Evolutionary conservation across 2,888 invertebrate genomes (phyloP).

Genomic region (Drosophila suboccidentalis): DNA sequence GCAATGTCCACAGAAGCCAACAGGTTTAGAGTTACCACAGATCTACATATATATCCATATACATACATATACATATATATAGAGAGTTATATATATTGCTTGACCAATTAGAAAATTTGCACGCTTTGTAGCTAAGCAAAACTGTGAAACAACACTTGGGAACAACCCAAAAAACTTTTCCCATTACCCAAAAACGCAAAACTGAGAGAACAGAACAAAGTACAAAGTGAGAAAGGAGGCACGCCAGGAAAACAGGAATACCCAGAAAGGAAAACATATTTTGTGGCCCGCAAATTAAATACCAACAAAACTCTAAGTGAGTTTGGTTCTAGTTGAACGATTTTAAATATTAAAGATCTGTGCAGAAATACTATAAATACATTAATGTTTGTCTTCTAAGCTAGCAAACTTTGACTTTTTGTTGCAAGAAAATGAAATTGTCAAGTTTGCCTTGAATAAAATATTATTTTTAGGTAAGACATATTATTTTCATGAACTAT

Average conservation of each 20-base stretch:
- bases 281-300: conserved; percentile 62
- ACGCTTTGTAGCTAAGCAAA: conserved; percentile 39
- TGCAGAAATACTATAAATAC: background rate
- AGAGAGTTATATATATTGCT: conserved; percentile 4
- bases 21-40: conserved; percentile 35
- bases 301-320: conserved; percentile 71
- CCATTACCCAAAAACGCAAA: conserved; percentile 51
- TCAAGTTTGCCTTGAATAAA: conserved; percentile 4
- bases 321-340: conserved; percentile 64
- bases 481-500: background rate
- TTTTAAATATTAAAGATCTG: conserved; percentile 39
- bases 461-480: background rate
- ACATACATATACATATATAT: background rate
- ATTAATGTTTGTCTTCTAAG: background rate
- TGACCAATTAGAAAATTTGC: conserved; percentile 52
- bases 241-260: background rate
- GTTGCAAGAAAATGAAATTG: background rate
- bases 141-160: conserved; percentile 44
- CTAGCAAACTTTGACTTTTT: background rate
- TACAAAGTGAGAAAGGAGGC: background rate
- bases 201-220: conserved; percentile 8
- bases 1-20: conserved; percentile 36
- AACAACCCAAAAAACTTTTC: conserved; percentile 65
- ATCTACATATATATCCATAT: conserved; percentile 2
- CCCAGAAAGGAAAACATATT: conserved; percentile 36